Evolutionary conservation across 2,888 invertebrate genomes (phyloP), one percentile per base, ranked within the genome.

Genomic region (Acleris sparsana): DNA sequence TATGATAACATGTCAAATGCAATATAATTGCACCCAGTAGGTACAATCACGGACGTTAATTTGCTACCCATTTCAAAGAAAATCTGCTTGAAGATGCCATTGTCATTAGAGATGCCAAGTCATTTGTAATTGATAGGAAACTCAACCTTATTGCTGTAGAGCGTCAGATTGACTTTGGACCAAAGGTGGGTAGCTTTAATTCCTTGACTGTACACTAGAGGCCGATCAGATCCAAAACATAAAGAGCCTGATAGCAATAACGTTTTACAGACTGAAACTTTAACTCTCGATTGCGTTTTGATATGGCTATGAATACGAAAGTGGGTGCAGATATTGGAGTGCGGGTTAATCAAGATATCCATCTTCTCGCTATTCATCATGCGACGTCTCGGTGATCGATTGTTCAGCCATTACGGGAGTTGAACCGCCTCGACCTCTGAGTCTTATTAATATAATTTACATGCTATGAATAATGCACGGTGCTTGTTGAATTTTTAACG

Each of bases 371-470:
- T 61, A 69, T 69, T 67, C 67, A 69, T 69, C 67, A 67, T 67
- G 67, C 67, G 58, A 67, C 53, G 67, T 69, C 69, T 48, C 51
- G 53, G 52, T 69, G 69, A 69, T 69, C 59, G 67, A 69, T 69
- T 67, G 62, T 61, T 61, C 55, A 56, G n/a, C 65, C 43, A 69
- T 62, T 52, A 68, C 56, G 55, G 25, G 56, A 51, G 61, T 51
- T 61, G 65, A 65, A 52, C 44, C 65, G 55, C 56, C 61, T 56
- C 51, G 61, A 56, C 61, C 61, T 66, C 62, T 66, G 48, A 18
- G 33, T 29, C 49, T 66, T 66, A 66, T 57, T 39, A 39, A 39
- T 39, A 39, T 52, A 57, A 61, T 66, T 62, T 53, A 44, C 57
- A 52, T 43, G 56, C 57, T 44, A 57, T 62, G 61, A 66, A 66